These are phyloP conservation scores for Oligia strigilis DNA, from an alignment of 2,888 invertebrate genomes.

Conservation along the genomic window DNA sequence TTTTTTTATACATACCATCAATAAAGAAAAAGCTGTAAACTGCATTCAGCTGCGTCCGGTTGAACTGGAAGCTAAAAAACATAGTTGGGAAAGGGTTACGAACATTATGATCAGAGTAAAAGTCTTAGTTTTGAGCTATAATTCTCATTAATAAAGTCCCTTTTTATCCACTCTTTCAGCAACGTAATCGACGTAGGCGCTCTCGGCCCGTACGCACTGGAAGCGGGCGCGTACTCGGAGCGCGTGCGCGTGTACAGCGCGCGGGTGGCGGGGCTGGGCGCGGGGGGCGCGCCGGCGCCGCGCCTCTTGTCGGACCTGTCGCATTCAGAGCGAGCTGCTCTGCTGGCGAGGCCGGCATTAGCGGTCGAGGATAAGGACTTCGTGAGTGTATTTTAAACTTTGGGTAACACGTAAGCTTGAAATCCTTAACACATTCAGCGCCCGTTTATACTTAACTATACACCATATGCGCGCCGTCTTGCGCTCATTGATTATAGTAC, in stretches of 20 bases:
- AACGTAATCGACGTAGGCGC: slow-evolving; percentile 98
- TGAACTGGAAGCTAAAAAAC: not conserved
- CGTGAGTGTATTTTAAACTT: slow-evolving; percentile 89
- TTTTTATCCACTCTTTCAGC: slow-evolving; percentile 83
- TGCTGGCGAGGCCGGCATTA: slow-evolving; percentile 91
- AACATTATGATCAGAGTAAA: not conserved
- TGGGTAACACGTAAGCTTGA: not conserved
- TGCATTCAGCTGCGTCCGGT: not conserved
- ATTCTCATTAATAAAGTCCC: not conserved
- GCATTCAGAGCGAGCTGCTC: slow-evolving; percentile 91
- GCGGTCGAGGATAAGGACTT: slow-evolving; percentile 92
- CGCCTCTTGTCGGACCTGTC: slow-evolving; percentile 94
- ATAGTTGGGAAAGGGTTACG: not conserved
- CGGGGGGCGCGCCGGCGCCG: slow-evolving; percentile 82
- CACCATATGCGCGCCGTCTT: too few relatives aligned
- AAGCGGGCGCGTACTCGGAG: slow-evolving; percentile 97
- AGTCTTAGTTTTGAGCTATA: not conserved
- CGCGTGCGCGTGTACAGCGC: slow-evolving; percentile 93
- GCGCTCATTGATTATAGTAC: too few relatives aligned
- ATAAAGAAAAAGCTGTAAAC: not conserved
- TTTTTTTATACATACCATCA: not conserved
- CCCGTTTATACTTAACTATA: too few relatives aligned
- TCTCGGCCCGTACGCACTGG: slow-evolving; percentile 96
- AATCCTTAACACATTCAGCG: not conserved
- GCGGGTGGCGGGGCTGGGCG: slow-evolving; percentile 78